Base-by-base conservation (phyloP, 2,797 vertebrate species). In the Manis crassicaudata region DNA sequence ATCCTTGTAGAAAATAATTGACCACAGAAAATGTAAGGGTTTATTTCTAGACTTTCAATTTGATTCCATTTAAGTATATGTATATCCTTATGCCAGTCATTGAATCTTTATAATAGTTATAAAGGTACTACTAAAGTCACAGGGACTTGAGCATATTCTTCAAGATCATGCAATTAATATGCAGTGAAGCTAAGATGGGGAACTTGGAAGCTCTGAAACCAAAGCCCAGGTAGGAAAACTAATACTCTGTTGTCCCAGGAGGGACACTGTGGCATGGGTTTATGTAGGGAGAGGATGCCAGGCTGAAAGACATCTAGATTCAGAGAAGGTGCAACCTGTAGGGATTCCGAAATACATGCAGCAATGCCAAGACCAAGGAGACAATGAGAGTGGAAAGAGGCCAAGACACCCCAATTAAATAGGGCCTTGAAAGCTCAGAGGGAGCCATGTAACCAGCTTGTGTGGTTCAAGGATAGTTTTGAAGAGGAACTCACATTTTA, bases 301-400 rank as follows among this genome's bases (percentile, higher is more conserved):
- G 32, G 65, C 80, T 94, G 83, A 80, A 94, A 93, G 72, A 83
- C 56, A 97, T 95, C 93, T 94, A 75, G 72, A 79, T 96, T 93
- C 81, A 90, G 80, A 54, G 50, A 90, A 37, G 43, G 86, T 83
- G 90, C n/a, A 68, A 86, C 54, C 60, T 87, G 7, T 76, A 92
- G 91, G 50, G 37, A 85, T 84, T 11, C 89, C 82, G 75, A 60
- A 90, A 43, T 76, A 84, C 84, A 88, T 17, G 52, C 92, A 80
- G 63, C 54, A 89, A 94, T 81, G 50, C 65, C 73, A 95, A 93
- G 80, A 93, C 83, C 52, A 62, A 90, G 21, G 62, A 62, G 60
- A 95, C 58, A 62, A 93, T 32, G 43, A 6, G 17, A 75, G 50
- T 75, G 73, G 73, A 94, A 94, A 88, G 73, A 92, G 52, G 79